Evolutionary conservation across 2,113 vertebrate species (phyloP).

Genomic region (Rynchops niger): DNA sequence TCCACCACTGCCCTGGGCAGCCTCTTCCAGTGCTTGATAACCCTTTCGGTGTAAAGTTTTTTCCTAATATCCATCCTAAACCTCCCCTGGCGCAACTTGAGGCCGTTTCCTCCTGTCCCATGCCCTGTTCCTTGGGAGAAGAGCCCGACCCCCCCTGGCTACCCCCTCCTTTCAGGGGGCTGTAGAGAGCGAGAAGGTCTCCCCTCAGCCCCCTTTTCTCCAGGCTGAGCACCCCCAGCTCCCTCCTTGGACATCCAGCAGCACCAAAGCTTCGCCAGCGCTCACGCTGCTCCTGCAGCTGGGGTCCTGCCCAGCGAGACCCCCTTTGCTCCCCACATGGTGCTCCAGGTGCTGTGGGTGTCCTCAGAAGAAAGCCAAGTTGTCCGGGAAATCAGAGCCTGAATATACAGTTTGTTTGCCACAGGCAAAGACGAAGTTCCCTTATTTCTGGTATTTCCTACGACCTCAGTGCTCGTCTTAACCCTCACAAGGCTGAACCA

Average conservation of each 20-base stretch:
- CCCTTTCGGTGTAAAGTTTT: too few relatives aligned
- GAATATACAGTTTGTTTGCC: not conserved
- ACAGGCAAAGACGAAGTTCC: not conserved
- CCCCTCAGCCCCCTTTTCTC: too few relatives aligned
- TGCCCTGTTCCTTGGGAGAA: too few relatives aligned
- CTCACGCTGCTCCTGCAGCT: not conserved
- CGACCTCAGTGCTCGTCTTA: not conserved
- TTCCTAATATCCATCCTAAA: too few relatives aligned
- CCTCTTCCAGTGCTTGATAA: too few relatives aligned
- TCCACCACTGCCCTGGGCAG: too few relatives aligned
- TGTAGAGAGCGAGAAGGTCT: too few relatives aligned
- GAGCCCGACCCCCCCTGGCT: too few relatives aligned
- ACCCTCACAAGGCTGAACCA: not conserved
- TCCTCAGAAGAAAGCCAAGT: not conserved
- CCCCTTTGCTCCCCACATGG: fast-evolving
- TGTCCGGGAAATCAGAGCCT: not conserved
- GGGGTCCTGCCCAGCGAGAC: not conserved
- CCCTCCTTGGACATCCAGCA: not conserved
- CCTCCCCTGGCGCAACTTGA: too few relatives aligned
- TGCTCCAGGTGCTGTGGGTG: not conserved
- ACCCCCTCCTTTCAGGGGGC: too few relatives aligned
- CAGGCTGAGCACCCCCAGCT: too few relatives aligned
- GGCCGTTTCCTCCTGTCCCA: too few relatives aligned
- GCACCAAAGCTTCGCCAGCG: not conserved
- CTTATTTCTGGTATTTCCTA: not conserved